Conservation (phyloP, 1,140 invertebrate species). For the Drosophila kepulauana region DNA sequence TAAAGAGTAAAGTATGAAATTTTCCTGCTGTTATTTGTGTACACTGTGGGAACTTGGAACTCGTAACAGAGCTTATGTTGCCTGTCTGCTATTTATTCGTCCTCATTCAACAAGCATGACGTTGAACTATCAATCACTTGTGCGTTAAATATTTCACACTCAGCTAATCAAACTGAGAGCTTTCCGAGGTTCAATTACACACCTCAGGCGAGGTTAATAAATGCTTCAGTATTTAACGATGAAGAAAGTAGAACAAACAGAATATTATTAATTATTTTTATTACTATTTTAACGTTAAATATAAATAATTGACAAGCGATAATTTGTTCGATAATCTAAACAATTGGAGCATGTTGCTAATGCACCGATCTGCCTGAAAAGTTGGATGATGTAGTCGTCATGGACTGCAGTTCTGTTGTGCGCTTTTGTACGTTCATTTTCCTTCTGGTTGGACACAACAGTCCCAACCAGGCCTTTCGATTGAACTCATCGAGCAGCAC, state of each 20-base stretch:
- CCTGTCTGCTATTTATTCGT: neutral
- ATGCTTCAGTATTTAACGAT: no score
- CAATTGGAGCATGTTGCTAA: conserved; percentile 4
- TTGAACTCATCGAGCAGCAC: conserved; percentile 87
- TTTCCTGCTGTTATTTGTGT: conserved; percentile 1
- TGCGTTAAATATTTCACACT: conserved; percentile 38
- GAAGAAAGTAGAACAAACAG: no score
- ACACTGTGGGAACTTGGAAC: conserved; percentile 1
- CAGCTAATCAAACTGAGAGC: conserved; percentile 67
- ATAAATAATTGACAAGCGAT: neutral
- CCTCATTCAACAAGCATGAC: conserved; percentile 11
- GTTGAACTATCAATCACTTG: conserved; percentile 65
- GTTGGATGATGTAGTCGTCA: conserved; percentile 65
- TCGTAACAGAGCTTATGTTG: neutral
- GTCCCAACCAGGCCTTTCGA: conserved; percentile 85
- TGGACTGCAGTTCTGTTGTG: conserved; percentile 37
- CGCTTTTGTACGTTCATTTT: conserved; percentile 37
- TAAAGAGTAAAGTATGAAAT: conserved; percentile 19
- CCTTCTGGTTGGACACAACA: conserved; percentile 34
- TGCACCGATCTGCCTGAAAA: conserved; percentile 35
- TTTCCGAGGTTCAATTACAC: conserved; percentile 44
- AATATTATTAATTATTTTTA: no score
- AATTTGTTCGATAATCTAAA: conserved; percentile 57
- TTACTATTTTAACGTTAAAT: no score
- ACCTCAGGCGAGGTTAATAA: neutral